Base-by-base conservation (phyloP, 2,888 invertebrate species). In the Mamestra brassicae region DNA sequence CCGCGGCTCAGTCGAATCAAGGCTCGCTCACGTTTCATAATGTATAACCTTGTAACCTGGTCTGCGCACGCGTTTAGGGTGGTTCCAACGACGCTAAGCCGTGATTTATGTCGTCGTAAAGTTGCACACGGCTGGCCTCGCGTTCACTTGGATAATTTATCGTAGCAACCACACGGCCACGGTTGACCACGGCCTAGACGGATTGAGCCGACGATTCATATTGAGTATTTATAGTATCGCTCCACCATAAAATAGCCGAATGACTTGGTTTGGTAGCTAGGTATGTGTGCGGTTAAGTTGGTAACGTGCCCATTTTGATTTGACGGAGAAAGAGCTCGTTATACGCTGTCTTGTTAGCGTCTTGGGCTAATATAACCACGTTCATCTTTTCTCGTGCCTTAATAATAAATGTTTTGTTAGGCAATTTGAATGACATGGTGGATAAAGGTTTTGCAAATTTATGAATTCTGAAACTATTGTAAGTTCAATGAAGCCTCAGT, bases 71-170 rank as follows among this genome's bases (percentile, higher is more conserved):
- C 87, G 87, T 87, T 89, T 87, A 88, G 90, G 92, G 90, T 89
- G 90, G 91, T 90, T 90, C 90, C 90, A 92, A 89, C 90, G 92
- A 93, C 93, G 92, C 89, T 88, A 87, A 88, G 87, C 91, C 87
- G 90, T 94, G 96, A 96, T 96, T 96, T 96, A 96, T 93, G 90
- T 81, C 89, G 87, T 94, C 95, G 93, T 96, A 96, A 96, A 95
- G 90, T 93, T 91, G 92, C 94, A 93, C 93, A 92, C 94, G 92
- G 93, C 91, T 91, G 93, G 94, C 94, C 94, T 94, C 93, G 93
- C 94, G 92, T 90, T 95, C 95, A 94, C 93, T 95, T 95, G 95
- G 92, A 95, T 96, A 96, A 96, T 96, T 96, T 95, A 96, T 95
- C 83, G 91, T 87, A 85, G 85, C 87, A 84, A 80, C 82, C 82